Percentiles rank a stretch among this genome's conserved stretches.
These are phyloP conservation scores for Isaurus tuberculatus DNA, from an alignment of 92 coral and sea anemone genomes.

Conservation along the genomic window DNA sequence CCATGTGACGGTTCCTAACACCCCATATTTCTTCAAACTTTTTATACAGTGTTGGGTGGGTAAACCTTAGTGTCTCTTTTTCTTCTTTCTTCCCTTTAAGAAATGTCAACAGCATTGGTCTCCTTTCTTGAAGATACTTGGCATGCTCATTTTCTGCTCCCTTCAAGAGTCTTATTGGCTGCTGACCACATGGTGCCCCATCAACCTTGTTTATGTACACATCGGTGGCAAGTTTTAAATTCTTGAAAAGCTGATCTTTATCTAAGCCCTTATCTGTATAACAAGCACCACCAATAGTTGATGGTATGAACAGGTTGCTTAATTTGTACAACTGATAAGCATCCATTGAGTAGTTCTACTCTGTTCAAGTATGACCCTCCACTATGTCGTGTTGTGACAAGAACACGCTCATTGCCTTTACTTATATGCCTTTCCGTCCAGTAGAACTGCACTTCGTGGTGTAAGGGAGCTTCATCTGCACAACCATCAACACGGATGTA, in stretches of 20 bases:
- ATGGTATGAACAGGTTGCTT: neutral
- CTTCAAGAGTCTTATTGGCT: constrained; percentile 20
- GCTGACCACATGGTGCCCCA: neutral
- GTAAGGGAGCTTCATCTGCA: constrained; percentile 10
- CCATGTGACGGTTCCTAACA: constrained; percentile 39
- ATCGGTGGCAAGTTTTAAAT: neutral
- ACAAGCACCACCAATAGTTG: neutral
- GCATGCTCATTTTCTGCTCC: constrained; percentile 42
- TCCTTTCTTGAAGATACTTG: constrained; percentile 9
- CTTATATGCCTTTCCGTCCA: neutral
- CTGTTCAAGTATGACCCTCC: constrained; percentile 2
- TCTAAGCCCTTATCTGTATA: constrained; percentile 3
- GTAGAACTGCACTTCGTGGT: constrained; percentile 2
- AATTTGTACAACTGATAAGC: neutral
- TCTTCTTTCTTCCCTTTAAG: constrained; percentile 17
- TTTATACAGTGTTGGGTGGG: constrained; percentile 22
- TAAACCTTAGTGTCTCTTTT: constrained; percentile 6
- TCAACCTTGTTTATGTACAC: constrained; percentile 7
- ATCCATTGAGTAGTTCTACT: neutral
- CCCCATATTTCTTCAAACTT: constrained; percentile 41
- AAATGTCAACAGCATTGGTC: constrained; percentile 32
- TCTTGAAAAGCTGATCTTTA: constrained; percentile 6
- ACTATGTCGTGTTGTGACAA: neutral
- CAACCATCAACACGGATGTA: constrained; percentile 12
- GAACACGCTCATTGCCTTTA: constrained; percentile 11